Conservation (phyloP, 2,797 vertebrate species). For the Erethizon dorsatum region DNA sequence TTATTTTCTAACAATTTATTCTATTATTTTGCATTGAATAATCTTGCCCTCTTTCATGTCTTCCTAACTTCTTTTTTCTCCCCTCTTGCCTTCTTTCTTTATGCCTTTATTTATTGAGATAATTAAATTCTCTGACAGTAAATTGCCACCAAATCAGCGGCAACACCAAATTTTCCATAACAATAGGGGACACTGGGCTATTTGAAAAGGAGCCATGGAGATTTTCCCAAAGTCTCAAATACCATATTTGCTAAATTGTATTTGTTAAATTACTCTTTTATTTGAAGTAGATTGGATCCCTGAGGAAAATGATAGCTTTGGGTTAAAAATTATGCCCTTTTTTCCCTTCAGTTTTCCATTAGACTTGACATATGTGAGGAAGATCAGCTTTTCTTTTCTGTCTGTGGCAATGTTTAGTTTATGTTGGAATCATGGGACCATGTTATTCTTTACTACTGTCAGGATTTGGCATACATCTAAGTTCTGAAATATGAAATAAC, state of each 20-base stretch:
- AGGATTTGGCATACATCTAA: background rate
- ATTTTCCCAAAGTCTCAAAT: background rate
- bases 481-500: background rate
- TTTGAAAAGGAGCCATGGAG: background rate
- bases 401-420: background rate
- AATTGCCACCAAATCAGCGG: background rate
- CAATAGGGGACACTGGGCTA: fast-evolving
- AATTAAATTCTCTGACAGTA: background rate
- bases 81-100: background rate
- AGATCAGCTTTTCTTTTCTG: background rate
- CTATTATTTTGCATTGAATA: background rate
- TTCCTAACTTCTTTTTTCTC: background rate
- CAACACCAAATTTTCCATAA: background rate
- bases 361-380: background rate
- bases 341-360: background rate
- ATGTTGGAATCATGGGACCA: background rate
- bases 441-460: background rate
- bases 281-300: background rate
- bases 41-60: background rate
- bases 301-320: background rate
- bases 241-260: background rate
- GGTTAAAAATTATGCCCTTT: background rate
- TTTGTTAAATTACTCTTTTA: background rate
- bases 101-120: background rate
- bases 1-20: background rate